Base-by-base conservation (phyloP, 2,888 invertebrate species). In the Cylloceria caligata region DNA sequence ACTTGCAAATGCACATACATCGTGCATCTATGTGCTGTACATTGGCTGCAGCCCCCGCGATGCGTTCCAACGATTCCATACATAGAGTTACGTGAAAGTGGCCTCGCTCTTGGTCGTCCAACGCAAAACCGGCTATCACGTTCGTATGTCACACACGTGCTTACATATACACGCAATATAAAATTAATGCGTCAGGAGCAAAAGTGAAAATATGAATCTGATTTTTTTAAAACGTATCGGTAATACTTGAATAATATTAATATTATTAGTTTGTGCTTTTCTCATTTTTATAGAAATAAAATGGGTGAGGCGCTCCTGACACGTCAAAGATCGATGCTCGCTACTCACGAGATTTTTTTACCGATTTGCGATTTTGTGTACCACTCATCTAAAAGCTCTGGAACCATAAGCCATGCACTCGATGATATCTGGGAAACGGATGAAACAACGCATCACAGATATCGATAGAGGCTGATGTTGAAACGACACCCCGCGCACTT, bases 21-120 rank as follows among this genome's bases (percentile, higher is more conserved):
- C 1, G 49, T 24, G 19, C 36, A 24, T 34, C n/a, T 62, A 49
- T 64, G 16, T 19, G 60, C 47, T 24, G 49, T 36, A 39, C 27
- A 6, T 55, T 24, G 62, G 27, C 65, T 42, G 74, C 77, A 74
- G 69, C 81, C 69, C 81, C 74, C 81, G 74, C 74, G 27, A 5
- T 5, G 30, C 71, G 74, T 42, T 49, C 49, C 24, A 64, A 60
- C 79, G 69, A 82, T 67, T 67, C 82, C 82, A 72, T 72, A 82
- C 79, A 82, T 82, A 82, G 82, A 83, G 76, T 84, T 77, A 83
- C 83, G 86, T 86, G 87, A 87, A 87, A 87, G 87, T 83, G 81
- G 84, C 85, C 84, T 86, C 84, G 87, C 78, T 72, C 80, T 82
- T 82, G 81, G 79, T 68, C 71, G 82, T 75, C 57, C 67, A 67